These are phyloP conservation scores for Manduca sexta DNA, from an alignment of 1,140 invertebrate genomes.

Conservation along the genomic window DNA sequence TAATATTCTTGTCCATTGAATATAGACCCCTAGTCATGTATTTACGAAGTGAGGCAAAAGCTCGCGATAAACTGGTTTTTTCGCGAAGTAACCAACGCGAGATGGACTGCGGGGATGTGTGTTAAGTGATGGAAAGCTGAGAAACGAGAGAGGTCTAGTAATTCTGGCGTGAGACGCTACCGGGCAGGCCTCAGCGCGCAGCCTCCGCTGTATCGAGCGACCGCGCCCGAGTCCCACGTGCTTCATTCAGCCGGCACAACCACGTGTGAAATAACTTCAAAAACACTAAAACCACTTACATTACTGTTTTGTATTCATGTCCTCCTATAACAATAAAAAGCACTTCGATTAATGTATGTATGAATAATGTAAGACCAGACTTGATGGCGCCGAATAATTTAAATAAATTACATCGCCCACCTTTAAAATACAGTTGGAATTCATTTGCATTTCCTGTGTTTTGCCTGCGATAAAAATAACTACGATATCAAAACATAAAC, in stretches of 20 bases:
- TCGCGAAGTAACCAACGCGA: conserved; percentile 7
- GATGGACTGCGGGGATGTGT: conserved; percentile 14
- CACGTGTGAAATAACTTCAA: conserved; percentile 37
- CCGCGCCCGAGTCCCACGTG: conserved; percentile 55
- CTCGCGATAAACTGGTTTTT: conserved; percentile 31
- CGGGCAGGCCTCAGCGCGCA: conserved; percentile 56
- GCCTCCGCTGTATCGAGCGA: conserved; percentile 65
- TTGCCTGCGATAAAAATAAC: no score
- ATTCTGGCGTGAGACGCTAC: conserved; percentile 26
- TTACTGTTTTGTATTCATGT: no score
- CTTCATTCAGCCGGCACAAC: conserved; percentile 52
- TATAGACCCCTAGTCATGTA: conserved; percentile 21
- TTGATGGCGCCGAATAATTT: no score
- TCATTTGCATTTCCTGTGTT: no score
- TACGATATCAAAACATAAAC: no score
- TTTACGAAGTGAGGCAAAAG: conserved; percentile 28
- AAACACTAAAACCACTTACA: neutral
- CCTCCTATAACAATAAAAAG: no score
- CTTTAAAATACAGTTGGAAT: no score
- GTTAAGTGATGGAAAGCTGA: no score
- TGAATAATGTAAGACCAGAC: no score
- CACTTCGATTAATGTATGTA: no score
- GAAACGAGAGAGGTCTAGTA: conserved; percentile 20
- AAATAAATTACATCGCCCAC: no score
- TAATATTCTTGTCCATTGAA: conserved; percentile 24